Percentiles rank a stretch among this genome's conserved stretches.
Conservation (phyloP, 2,797 vertebrate species). For the Alectoris magna region DNA sequence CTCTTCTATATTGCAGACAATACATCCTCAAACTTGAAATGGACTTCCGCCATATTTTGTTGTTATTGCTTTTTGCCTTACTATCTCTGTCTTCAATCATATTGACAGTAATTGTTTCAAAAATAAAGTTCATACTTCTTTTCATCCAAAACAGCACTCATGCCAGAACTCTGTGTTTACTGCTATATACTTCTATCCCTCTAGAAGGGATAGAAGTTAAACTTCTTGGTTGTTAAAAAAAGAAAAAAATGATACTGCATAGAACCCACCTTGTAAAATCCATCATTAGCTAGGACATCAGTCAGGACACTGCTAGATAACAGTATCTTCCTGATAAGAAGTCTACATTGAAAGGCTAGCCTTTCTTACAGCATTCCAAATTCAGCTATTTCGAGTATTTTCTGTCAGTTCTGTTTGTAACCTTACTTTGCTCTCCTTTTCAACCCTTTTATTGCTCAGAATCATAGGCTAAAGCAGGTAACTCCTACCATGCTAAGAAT, state of each 20-base stretch:
- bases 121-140: constrained; percentile 15
- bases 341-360: not conserved
- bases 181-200: not conserved
- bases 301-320: not conserved
- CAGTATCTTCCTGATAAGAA: not conserved
- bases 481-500: not conserved
- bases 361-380: not conserved
- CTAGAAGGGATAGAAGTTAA: not conserved
- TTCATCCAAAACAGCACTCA: constrained; percentile 15
- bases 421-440: not conserved
- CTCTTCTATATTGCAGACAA: constrained; percentile 50
- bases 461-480: not conserved
- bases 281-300: not conserved
- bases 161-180: not conserved
- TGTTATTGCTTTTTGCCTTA: constrained; percentile 27
- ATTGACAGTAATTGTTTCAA: constrained; percentile 39
- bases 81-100: constrained; percentile 55
- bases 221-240: not conserved
- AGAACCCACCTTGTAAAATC: not conserved
- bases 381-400: not conserved
- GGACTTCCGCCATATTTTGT: constrained; percentile 52
- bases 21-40: constrained; percentile 54
- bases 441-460: not conserved
- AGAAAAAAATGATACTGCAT: not conserved
- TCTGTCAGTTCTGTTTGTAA: not conserved